Base-by-base conservation (phyloP, 2,888 invertebrate species). In the Carabus problematicus region DNA sequence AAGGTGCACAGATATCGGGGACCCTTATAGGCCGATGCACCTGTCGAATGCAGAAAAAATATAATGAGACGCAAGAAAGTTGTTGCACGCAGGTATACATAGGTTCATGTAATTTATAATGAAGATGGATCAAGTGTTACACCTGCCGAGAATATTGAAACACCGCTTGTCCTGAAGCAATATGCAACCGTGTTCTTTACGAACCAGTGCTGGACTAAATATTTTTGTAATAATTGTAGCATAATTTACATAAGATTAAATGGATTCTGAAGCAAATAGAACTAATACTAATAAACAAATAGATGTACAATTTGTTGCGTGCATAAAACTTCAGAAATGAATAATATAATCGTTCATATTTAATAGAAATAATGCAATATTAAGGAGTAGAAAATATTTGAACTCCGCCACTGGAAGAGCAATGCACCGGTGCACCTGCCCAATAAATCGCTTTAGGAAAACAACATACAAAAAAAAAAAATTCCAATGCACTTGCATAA, bases 1-100 rank as follows among this genome's bases (percentile, higher is more conserved):
- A 64, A 64, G 64, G 64, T 64, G 64, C 55, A 56, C 19, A 64
- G 64, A 64, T 64, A 64, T 61, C 29, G 56, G 42, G 64, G 64
- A 43, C 64, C 64, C 64, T 64, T 64, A 64, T 64, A 16, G 39
- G 54, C 42, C 14, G 29, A 19, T 11, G 47, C 61, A 61, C 61
- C 61, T 61, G 61, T 47, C 42, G 55, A 29, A 42, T 29, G 18
- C 29, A 64, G 42, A 40, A 45, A 45, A 61, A 61, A 6, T 29
- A 29, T 6, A 29, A 29, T n/a, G 29, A 6, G 3, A 29, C 3
- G 29, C 2, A 29, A 2, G 29, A 29, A 29, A 29, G 29, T 29
- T n/a, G n/a, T n/a, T 29, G 29, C 29, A 29, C 2, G 29, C 29
- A 29, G 29, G 29, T 29, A 29, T 29, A 47, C 47, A 61, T 40